Evolutionary conservation across 2,797 vertebrate genomes (phyloP).

Genomic region (Craterocephalus amniculus): DNA sequence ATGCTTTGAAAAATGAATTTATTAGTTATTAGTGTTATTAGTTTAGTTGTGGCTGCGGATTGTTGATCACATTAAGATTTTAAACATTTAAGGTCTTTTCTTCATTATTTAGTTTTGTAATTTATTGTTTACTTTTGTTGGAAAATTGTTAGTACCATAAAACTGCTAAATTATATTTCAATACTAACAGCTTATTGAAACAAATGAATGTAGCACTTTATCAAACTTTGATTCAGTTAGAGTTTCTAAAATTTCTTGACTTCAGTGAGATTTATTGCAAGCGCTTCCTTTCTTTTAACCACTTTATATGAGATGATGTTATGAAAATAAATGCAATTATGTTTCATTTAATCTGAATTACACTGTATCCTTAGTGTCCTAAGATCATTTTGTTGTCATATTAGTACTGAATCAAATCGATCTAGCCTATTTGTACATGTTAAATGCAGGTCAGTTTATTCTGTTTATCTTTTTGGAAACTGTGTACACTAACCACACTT

Average conservation of each 20-base stretch:
- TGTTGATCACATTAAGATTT: background rate
- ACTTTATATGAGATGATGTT: background rate
- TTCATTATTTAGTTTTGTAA: background rate
- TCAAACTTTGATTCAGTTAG: background rate
- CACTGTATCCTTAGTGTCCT: background rate
- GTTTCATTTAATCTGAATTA: background rate
- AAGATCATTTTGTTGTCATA: background rate
- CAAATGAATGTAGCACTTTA: background rate
- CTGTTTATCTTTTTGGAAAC: constrained; percentile 3
- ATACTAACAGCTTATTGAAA: background rate
- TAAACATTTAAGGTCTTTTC: background rate
- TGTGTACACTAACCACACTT: constrained; percentile 34
- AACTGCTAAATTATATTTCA: background rate
- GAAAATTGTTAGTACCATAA: background rate
- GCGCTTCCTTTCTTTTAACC: background rate
- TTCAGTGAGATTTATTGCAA: background rate
- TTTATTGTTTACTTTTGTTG: background rate
- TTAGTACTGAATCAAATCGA: background rate
- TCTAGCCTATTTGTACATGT: background rate
- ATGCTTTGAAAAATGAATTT: background rate
- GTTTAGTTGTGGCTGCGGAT: background rate
- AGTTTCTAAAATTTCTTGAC: background rate
- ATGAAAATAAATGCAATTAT: background rate
- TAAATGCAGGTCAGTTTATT: background rate
- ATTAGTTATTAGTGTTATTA: background rate